Conservation (phyloP, 2,113 vertebrate genomes). For the Galbula dea region DNA sequence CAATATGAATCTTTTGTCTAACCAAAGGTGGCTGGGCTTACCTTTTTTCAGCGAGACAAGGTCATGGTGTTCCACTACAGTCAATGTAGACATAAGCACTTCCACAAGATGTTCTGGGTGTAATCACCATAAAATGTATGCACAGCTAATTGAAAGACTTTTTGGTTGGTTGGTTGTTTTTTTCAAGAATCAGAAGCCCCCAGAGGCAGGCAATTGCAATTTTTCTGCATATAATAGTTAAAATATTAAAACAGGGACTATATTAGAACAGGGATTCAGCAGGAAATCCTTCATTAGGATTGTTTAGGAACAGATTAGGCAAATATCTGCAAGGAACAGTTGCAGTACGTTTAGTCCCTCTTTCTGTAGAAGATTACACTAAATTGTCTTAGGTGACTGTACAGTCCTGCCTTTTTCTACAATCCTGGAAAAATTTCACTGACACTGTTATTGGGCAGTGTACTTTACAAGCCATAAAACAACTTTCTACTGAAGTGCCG, state of each 20-base stretch:
- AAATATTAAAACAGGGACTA: background rate
- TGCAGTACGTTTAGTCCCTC: background rate
- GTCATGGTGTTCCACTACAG: background rate
- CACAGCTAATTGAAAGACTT: background rate
- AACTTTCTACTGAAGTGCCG: background rate
- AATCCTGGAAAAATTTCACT: background rate
- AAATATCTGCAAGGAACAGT: background rate
- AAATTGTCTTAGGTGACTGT: background rate
- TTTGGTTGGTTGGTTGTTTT: background rate
- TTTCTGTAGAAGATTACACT: background rate
- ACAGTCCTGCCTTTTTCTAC: background rate
- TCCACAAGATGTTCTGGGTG: background rate
- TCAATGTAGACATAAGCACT: background rate
- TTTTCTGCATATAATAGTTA: background rate
- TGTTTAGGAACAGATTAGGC: background rate
- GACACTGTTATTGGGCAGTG: background rate
- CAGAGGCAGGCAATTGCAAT: background rate
- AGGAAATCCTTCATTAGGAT: background rate
- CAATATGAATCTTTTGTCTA: background rate
- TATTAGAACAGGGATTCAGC: background rate
- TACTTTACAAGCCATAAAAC: background rate
- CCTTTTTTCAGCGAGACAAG: background rate
- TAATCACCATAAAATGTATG: background rate
- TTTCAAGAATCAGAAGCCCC: background rate
- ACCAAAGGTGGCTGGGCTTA: background rate